Base-by-base conservation (phyloP, 1,140 invertebrate species). In the Atta texana region DNA sequence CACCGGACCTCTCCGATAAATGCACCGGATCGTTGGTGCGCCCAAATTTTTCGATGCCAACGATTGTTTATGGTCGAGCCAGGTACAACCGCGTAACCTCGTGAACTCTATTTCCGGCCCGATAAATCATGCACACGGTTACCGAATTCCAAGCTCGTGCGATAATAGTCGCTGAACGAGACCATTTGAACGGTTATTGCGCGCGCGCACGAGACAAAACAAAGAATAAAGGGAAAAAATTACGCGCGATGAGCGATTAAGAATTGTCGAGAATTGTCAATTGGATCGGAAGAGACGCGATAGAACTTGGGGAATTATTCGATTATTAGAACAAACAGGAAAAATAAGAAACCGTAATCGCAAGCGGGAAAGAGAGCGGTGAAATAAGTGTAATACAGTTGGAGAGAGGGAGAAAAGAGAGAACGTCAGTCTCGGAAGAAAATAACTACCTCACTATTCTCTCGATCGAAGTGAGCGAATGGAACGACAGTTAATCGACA, bases 401-500 rank as follows among this genome's bases (percentile, higher is more conserved):
- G n/a, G 39, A 31, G 44, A 74, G 18, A 8, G 24, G 34, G 6
- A 16, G 14, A 51, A 69, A 24, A 0, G n/a, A 31, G 18, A 49
- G 1, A 16, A 49, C 12, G 18, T 64, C 59, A 49, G 82, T 24
- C 49, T 44, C 44, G 61, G 51, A 51, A 66, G 61, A 6, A 61
- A 66, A 78, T 75, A 61, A 84, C 68, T 71, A 82, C 69, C 31
- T 84, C 39, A 44, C 16, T 59, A 63, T 84, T 84, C 59, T 88
- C 63, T 18, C 71, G 88, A 90, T 77, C 51, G 64, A 8, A 49
- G 53, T 21, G 74, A 76, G 80, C 81, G 78, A 90, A 82, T 59
- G 75, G 39, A 87, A 77, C 88, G 88, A 82, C 89, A 88, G 88
- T 90, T 89, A 90, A 90, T 90, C 88, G 80, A 89, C 85, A 49